Conservation (phyloP, 2,888 invertebrate genomes). For the Abrostola triplasia region DNA sequence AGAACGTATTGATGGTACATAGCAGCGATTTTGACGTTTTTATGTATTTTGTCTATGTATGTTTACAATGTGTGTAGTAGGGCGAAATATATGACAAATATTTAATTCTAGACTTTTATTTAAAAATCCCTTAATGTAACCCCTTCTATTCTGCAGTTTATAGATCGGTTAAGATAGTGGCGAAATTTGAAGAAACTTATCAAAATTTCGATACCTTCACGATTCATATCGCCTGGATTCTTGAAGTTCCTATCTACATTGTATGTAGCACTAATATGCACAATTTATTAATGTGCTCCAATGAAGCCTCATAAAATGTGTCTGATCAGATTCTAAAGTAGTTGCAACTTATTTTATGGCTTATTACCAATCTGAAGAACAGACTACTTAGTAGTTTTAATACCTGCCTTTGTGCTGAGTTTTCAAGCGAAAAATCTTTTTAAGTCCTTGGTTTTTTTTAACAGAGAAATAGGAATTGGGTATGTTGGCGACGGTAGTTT, state of each 20-base stretch:
- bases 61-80: constrained; percentile 58
- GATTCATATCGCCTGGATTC: no score
- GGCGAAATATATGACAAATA: constrained; percentile 55
- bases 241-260: no score
- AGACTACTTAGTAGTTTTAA: not conserved
- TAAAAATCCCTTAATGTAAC: not conserved
- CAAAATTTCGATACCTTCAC: no score
- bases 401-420: constrained; percentile 3
- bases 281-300: constrained; percentile 7
- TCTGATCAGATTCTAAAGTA: constrained; percentile 16
- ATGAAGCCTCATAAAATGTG: constrained; percentile 15
- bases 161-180: no score
- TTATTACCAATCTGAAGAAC: not conserved
- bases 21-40: constrained; percentile 54
- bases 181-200: no score
- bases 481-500: not conserved
- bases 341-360: constrained; percentile 39
- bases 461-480: not conserved
- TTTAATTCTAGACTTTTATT: constrained; percentile 26
- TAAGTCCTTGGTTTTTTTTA: no score
- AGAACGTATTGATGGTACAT: constrained; percentile 21
- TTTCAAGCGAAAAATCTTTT: no score
- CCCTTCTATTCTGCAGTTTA: no score
- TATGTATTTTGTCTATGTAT: constrained; percentile 61
- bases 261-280: not conserved